Conservation (phyloP, 2,888 invertebrate genomes). For the Leptinotarsa peninsularis region DNA sequence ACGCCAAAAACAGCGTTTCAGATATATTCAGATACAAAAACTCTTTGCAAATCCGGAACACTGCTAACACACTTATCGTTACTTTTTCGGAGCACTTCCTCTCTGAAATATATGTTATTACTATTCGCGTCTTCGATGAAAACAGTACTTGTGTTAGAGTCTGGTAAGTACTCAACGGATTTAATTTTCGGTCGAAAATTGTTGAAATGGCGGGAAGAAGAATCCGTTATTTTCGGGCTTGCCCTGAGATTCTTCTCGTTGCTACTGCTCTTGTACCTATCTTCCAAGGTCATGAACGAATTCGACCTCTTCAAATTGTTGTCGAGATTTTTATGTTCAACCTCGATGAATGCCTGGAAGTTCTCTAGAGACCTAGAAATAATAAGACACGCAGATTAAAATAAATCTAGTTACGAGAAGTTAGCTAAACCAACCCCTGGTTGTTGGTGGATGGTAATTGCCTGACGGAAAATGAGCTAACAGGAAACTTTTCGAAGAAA, state of each 20-base stretch:
- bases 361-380: conserved; percentile 59
- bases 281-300: conserved; percentile 60
- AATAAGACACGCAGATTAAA: background rate
- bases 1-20: conserved; percentile 33
- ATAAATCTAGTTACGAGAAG: background rate
- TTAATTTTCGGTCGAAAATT: conserved; percentile 55
- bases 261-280: conserved; percentile 48
- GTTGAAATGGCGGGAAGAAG: conserved; percentile 41
- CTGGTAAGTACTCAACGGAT: conserved; percentile 58
- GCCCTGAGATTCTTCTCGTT: conserved; percentile 47
- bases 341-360: conserved; percentile 60
- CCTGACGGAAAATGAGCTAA: too few relatives aligned
- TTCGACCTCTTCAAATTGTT: conserved; percentile 59
- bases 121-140: conserved; percentile 52
- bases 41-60: conserved; percentile 70
- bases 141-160: conserved; percentile 49
- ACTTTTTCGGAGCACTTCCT: conserved; percentile 27
- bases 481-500: too few relatives aligned
- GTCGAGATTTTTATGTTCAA: conserved; percentile 32
- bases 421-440: too few relatives aligned
- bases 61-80: conserved; percentile 64
- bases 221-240: conserved; percentile 49
- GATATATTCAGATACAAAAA: conserved; percentile 67
- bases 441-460: too few relatives aligned
- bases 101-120: conserved; percentile 31